Base-by-base conservation (phyloP, 2,797 vertebrate species). In the Oreochromis grahami region DNA sequence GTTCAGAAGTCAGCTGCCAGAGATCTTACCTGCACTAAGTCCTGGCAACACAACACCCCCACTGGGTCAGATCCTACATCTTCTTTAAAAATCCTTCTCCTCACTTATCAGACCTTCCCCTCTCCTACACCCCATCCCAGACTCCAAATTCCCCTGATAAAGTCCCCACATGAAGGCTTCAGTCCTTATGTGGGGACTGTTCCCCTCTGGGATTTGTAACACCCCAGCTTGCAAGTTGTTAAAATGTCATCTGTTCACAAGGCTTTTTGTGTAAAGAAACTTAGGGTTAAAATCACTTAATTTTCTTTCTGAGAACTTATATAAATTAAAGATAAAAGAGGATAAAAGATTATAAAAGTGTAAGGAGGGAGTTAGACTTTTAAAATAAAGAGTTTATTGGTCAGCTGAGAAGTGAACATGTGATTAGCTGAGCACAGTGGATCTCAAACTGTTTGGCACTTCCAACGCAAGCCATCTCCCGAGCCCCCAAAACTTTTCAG, bases 221-320 rank as follows among this genome's bases (percentile, higher is more conserved):
- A 1, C 58, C 5, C 17, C 32, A 0, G 32, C 32, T 63, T 63
- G n/a, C 17, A 36, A 36, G 58, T 34, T 36, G 32, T 63, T 36
- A 12, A 0, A 63, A 36, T 63, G 0, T 63, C 6, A 63, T 0
- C 58, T 63, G 58, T 36, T 63, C 32, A 12, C 0, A 0, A 63
- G 58, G 10, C 7, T 12, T 63, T 1, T 63, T 36, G 58, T 1
- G 17, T 36, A 63, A 63, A 63, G 58, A 34, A 32, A 36, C 17
- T 0, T 63, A n/a, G 17, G 32, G 17, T 63, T 58, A 58, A 58
- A 32, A 58, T 60, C 1, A 34, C 0, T 60, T 60, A 60, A 60
- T 11, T 7, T 36, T 5, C 36, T 65, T 65, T 41, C 60, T 24
- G 19, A 65, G n/a, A 65, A 4, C 60, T 41, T 36, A 2, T 8